Base-by-base conservation (phyloP, 2,113 vertebrate species). In the Atherinomorus stipes region DNA sequence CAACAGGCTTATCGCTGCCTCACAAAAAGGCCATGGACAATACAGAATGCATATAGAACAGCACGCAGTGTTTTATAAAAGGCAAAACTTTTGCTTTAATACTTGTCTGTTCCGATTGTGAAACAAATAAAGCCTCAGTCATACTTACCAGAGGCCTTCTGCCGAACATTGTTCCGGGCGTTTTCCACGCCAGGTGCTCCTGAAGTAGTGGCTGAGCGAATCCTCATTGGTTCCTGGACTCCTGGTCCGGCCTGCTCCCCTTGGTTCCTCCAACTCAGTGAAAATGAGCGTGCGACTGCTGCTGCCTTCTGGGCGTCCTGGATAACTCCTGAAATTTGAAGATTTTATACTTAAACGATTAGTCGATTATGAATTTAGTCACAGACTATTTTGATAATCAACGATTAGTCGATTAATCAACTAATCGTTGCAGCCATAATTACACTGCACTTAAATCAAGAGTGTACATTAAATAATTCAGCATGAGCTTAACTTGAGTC, bases 161-260 rank as follows among this genome's bases (percentile, higher is more conserved):
- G 97, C 31, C 97, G 94, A 71, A 99, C 96, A 0, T 90, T 95
- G 88, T 96, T 98, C 53, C 96, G 97, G 15, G 98, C 97, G 70
- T 97, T 99, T 86, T 99, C 98, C 34, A 97, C 96, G 53, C 96
- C 97, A 0, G 97, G 97, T 9, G 96, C 96, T 81, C 98, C 98
- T 7, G 98, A 99, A 0, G 98, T 99, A 3, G 98, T 99, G 53
- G 98, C 98, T 15, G 97, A 98, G 76, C 98, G 93, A 67, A 97
- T 96, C 67, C 98, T 94, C 98, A 99, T 98, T 0, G 97, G 98
- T 76, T 99, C 98, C 34, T 95, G 93, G 67, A 92, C 82, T 16
- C 85, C 89, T 7, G 79, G 66, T 13, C 65, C 80, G 0, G 58
- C 31, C 50, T 90, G 90, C 16, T 97, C 97, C 15, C 94, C 95